Conservation (phyloP, 2,888 invertebrate species). For the Periphyllus acericola region DNA sequence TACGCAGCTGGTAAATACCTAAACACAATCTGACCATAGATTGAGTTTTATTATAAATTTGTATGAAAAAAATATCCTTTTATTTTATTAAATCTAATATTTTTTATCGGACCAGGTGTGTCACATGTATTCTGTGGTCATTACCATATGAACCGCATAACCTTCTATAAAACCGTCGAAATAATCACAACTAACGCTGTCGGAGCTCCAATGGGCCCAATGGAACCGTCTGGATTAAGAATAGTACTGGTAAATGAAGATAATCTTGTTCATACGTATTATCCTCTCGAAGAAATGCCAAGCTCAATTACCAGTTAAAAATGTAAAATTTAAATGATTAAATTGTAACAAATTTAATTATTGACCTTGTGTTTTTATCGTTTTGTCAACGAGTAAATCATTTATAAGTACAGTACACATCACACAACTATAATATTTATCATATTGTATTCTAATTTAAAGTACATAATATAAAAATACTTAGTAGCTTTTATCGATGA, state of each 20-base stretch:
- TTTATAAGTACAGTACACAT: no score
- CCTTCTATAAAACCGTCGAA: conserved; percentile 67
- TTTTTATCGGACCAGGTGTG: conserved; percentile 66
- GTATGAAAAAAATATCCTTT: not conserved
- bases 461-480: no score
- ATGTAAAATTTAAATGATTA: not conserved
- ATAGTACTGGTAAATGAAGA: conserved; percentile 68
- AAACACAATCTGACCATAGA: no score
- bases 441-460: no score
- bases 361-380: no score
- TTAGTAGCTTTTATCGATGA: no score
- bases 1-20: conserved; percentile 66
- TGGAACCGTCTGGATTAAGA: conserved; percentile 68
- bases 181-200: conserved; percentile 69
- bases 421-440: no score
- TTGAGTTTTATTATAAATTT: not conserved
- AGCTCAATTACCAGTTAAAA: not conserved
- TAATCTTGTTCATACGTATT: conserved; percentile 67
- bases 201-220: conserved; percentile 68
- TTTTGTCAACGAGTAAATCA: no score
- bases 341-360: no score
- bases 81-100: no score
- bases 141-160: conserved; percentile 69
- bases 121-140: conserved; percentile 69
- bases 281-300: conserved; percentile 66